Evolutionary conservation across 37 sponge, comb jelly and placozoan genomes (phyloP), one percentile per base, ranked within the genome.

Genomic region (Geodia barretti): DNA sequence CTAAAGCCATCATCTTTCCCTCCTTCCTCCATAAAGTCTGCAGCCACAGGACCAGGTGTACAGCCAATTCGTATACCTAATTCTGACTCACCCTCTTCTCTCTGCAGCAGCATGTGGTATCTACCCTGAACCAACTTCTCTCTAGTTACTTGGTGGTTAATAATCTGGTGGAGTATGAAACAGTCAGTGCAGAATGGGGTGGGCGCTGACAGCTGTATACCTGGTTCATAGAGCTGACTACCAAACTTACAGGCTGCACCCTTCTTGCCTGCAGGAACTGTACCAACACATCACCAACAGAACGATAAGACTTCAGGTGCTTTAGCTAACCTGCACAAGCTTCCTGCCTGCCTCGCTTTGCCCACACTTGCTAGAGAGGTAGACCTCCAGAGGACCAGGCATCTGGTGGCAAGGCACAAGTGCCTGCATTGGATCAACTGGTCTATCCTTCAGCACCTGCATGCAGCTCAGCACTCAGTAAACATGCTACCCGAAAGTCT

Each of bases 381-480:
- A 84, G 0, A 84, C 62, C 41, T 84, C 77, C 25, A 84, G 41
- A 24, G 70, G 41, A 87, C 87, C 87, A 68, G 87, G 87, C 5
- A 87, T 75, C 31, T 37, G 25, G 67, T 80, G 47, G 81, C 87
- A 87, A 30, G 81, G 74, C 41, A 73, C 65, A 47, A 86, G 69
- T 0, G 87, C 87, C 19, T 80, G 60, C 42, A 75, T 80, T 28
- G 81, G 70, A 17, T 87, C 81, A 20, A 64, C 28, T 32, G 54
- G 33, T 0, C 41, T 59, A 4, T 65, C 81, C 33, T 80, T 74
- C 38, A 87, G 62, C n/a, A 87, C 39, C 87, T 87, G 67, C 8
- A 62, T 39, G 7, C n/a, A 40, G 32, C 40, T 25, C 4, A 71
- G 72, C 39, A 7, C 24, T 34, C 39, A 70, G n/a, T 32, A 36